phyloP scores from a whole-genome alignment of 37 sponge, comb jelly and placozoan species.

The Haliclona indistincta region DNA sequence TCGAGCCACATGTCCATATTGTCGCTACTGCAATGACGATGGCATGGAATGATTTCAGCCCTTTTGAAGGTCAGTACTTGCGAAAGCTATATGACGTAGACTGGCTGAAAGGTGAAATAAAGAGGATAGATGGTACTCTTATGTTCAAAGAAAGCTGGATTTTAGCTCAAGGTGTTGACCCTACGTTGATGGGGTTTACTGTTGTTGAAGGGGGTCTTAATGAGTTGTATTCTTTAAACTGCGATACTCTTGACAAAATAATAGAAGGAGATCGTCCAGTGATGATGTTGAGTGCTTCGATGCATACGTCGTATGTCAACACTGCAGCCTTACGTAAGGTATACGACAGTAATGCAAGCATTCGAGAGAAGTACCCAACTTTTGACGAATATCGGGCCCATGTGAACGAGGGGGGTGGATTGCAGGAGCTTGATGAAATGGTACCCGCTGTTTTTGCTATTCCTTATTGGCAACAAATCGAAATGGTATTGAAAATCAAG shows the following conservation, averaged over 20 bases:
- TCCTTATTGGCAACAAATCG: background rate
- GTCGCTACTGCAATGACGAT: background rate
- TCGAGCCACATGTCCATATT: conserved; percentile 20
- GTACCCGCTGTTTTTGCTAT: conserved; percentile 5
- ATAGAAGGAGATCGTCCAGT: conserved; percentile 9
- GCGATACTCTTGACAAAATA: background rate
- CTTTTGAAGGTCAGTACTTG: conserved; percentile 15
- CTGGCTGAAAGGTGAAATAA: background rate
- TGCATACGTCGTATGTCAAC: conserved; percentile 24
- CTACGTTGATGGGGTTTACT: conserved; percentile 7
- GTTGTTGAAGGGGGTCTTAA: conserved; percentile 1
- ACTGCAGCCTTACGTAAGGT: background rate
- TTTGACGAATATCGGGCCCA: background rate
- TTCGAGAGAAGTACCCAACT: background rate
- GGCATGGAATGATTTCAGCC: conserved; percentile 21
- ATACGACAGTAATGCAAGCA: background rate
- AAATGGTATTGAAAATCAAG: background rate
- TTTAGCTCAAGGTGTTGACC: conserved; percentile 6
- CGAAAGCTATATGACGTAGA: background rate
- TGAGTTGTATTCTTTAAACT: background rate
- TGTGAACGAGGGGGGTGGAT: background rate
- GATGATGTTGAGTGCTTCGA: conserved; percentile 14
- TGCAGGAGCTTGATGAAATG: conserved; percentile 16
- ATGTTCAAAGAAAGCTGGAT: conserved; percentile 2
- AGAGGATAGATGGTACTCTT: background rate